A percentile compares a stretch with the other conserved stretches of the same genome.
These are phyloP conservation scores for Synchiropus splendidus DNA, from an alignment of 2,113 vertebrate genomes.

Conservation along the genomic window DNA sequence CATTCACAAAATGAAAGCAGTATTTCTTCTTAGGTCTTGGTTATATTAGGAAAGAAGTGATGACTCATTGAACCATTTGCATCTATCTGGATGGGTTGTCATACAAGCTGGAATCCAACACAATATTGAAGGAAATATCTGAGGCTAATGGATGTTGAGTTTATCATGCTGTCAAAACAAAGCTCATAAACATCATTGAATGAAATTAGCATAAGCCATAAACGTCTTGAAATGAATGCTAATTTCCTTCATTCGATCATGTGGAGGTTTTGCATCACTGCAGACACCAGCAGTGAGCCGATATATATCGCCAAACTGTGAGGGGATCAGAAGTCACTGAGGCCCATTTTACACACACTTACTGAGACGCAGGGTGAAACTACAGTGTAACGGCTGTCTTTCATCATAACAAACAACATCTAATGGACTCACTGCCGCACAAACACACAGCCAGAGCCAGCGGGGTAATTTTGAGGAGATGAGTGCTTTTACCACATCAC, in stretches of 20 bases:
- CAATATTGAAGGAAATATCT: too few relatives aligned
- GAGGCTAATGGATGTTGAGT: too few relatives aligned
- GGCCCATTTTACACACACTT: constrained; percentile 38
- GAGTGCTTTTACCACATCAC: constrained; percentile 36
- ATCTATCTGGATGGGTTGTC: too few relatives aligned
- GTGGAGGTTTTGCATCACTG: too few relatives aligned
- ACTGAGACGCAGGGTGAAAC: constrained; percentile 18
- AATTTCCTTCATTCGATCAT: not conserved
- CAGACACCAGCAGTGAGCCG: not conserved
- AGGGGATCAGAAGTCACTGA: constrained; percentile 13
- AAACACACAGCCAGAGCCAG: constrained; percentile 14
- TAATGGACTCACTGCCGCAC: constrained; percentile 32
- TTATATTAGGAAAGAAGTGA: too few relatives aligned
- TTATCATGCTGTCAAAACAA: too few relatives aligned
- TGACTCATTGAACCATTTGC: too few relatives aligned
- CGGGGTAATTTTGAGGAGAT: constrained; percentile 25
- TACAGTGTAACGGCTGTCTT: constrained; percentile 13
- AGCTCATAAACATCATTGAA: too few relatives aligned
- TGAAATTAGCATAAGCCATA: too few relatives aligned
- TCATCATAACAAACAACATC: constrained; percentile 28
- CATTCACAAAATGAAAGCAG: too few relatives aligned
- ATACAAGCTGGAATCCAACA: too few relatives aligned
- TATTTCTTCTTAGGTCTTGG: too few relatives aligned
- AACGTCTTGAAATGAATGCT: not conserved
- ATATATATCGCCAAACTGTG: constrained; percentile 3